Evolutionary conservation across 2,113 vertebrate genomes (phyloP).

Genomic region (Chrysemys picta): DNA sequence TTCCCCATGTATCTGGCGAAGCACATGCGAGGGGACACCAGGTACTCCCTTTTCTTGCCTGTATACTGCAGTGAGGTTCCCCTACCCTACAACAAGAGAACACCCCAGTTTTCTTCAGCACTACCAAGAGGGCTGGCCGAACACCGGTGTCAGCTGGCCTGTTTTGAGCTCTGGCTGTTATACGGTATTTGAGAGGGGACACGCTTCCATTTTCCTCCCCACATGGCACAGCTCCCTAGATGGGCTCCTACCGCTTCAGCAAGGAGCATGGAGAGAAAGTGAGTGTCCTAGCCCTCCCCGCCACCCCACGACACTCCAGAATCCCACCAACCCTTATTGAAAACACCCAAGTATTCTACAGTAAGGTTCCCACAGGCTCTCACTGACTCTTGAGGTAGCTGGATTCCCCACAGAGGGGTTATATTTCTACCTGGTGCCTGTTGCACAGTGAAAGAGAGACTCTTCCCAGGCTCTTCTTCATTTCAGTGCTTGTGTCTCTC

Average conservation of each 20-base stretch:
- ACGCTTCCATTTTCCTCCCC: neutral
- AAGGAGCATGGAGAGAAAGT: neutral
- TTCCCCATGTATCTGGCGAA: accelerated
- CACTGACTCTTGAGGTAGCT: accelerated
- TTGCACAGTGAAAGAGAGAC: neutral
- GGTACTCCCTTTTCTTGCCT: neutral
- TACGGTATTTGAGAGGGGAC: neutral
- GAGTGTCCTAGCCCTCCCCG: neutral
- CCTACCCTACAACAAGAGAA: neutral
- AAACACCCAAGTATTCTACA: accelerated
- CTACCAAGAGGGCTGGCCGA: neutral
- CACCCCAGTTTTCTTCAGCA: accelerated
- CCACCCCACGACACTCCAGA: neutral
- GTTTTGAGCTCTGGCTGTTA: neutral
- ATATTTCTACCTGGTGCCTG: neutral
- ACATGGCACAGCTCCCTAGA: neutral
- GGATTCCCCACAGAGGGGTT: neutral
- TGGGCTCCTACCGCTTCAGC: neutral
- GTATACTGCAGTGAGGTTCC: neutral
- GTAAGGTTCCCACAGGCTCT: neutral
- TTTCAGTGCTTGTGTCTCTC: neutral
- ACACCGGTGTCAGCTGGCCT: neutral
- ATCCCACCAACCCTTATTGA: neutral
- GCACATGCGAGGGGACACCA: too few species aligned
- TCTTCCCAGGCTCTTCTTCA: neutral